phyloP scores from a whole-genome alignment of 2,797 vertebrate species.

The Tokudaia muenninki region DNA sequence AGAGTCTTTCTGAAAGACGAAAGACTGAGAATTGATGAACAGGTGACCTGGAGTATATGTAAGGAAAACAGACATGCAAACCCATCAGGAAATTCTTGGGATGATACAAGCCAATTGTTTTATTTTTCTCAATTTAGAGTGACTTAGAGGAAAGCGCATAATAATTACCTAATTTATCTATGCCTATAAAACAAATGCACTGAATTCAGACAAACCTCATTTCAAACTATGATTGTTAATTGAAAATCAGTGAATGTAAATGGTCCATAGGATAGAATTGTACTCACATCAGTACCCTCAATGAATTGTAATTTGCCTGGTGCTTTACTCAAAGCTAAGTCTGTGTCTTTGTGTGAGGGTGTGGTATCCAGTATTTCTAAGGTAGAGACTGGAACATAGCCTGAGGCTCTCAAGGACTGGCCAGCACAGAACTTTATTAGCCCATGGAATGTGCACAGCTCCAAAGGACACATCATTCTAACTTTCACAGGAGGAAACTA shows the following conservation, averaged over 20 bases:
- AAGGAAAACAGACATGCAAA: not conserved
- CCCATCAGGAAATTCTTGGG: not conserved
- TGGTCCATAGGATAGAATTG: not conserved
- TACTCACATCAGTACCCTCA: not conserved
- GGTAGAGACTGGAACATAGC: not conserved
- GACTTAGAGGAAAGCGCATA: not conserved
- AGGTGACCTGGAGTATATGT: too few species aligned
- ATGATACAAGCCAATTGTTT: not conserved
- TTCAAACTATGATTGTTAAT: not conserved
- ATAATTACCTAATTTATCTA: not conserved
- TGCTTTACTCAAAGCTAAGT: not conserved
- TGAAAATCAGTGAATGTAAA: not conserved
- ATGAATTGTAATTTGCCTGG: not conserved
- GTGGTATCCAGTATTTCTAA: not conserved
- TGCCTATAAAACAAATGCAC: not conserved
- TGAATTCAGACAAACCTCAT: not conserved
- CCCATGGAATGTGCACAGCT: not conserved
- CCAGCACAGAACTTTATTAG: not conserved
- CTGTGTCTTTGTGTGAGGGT: not conserved
- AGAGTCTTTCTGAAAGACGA: not conserved
- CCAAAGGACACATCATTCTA: not conserved
- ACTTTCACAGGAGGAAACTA: not conserved
- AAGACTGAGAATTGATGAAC: not conserved
- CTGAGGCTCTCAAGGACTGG: not conserved
- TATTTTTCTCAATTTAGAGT: not conserved